Base-by-base conservation (phyloP, 1,140 invertebrate genomes). In the Drosophila micromelanica region DNA sequence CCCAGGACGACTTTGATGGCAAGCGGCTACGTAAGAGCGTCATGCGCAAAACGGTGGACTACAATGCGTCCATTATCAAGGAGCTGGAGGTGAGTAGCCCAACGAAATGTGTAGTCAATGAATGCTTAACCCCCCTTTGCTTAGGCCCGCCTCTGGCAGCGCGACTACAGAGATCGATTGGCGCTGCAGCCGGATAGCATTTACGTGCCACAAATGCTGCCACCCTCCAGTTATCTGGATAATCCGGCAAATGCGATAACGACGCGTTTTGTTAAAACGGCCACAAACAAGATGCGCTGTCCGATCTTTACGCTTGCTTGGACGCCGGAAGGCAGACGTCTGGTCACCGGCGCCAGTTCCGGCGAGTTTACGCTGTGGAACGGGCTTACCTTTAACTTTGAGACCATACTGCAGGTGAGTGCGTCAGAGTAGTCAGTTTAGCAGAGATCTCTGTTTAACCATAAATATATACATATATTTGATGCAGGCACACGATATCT, bases 331-430 rank as follows among this genome's bases (percentile, higher is more conserved):
- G 99, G 99, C 17, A 95, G 99, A 64, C 94, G 99, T 71, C 93
- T 99, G 56, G 97, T 99, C 2, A 99, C 99, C 7, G 99, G 99
- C 5, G 98, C 99, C 11, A 99, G 98, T 1, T 99, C 98, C 75
- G 99, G 99, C 17, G 99, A 99, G 93, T 99, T 99, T 91, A 99
- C 99, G 0, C 93, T 99, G 2, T 99, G 99, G 99, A 99, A 99
- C 94, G 99, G 99, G 17, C 94, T 99, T 5, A 99, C 99, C 6
- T 99, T 99, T 93, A 99, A 99, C 93, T 99, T 99, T 94, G 99
- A 99, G 94, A 99, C 99, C 45, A 99, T 99, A 93, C 93, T 99
- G 46, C 99, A 99, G 95, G 97, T 98, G 93, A 35, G 15, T 63
- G 13, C 43, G 35, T n/a, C n/a, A n/a, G n/a, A n/a, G 27, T 0